These are phyloP conservation scores for Dendrocopos noguchii DNA, from an alignment of 2,113 vertebrate genomes.

Conservation along the genomic window DNA sequence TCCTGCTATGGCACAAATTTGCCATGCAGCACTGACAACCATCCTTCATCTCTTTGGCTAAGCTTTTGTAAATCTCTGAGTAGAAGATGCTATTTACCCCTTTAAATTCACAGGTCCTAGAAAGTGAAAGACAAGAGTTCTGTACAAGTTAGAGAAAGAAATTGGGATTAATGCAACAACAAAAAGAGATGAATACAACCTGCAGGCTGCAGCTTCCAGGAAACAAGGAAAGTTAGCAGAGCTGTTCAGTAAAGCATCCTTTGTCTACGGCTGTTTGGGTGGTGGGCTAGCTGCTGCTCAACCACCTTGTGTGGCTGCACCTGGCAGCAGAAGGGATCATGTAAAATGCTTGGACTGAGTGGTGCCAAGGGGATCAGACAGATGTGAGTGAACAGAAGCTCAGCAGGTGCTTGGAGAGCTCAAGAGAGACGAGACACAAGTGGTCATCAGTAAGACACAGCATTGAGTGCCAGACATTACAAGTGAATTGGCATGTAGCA, in stretches of 20 bases:
- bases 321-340: background rate
- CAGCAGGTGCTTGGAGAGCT: background rate
- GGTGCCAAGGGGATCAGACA: constrained; percentile 17
- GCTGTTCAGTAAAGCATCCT: background rate
- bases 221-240: background rate
- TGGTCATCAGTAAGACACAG: constrained; percentile 18
- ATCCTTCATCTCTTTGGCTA: background rate
- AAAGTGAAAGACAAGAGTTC: constrained; percentile 17
- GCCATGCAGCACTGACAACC: background rate
- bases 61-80: background rate
- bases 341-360: background rate
- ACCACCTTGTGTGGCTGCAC: background rate
- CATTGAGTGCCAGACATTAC: constrained; percentile 5
- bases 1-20: background rate
- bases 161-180: background rate
- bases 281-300: background rate
- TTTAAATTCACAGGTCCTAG: background rate
- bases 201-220: constrained; percentile 20
- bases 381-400: constrained; percentile 46
- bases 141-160: background rate
- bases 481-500: background rate
- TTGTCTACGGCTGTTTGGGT: background rate
- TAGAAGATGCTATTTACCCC: background rate
- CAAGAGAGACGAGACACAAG: constrained; percentile 22
- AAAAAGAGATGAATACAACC: constrained; percentile 32